phyloP scores from a whole-genome alignment of 2,113 vertebrate species.

The Eulemur rufifrons region DNA sequence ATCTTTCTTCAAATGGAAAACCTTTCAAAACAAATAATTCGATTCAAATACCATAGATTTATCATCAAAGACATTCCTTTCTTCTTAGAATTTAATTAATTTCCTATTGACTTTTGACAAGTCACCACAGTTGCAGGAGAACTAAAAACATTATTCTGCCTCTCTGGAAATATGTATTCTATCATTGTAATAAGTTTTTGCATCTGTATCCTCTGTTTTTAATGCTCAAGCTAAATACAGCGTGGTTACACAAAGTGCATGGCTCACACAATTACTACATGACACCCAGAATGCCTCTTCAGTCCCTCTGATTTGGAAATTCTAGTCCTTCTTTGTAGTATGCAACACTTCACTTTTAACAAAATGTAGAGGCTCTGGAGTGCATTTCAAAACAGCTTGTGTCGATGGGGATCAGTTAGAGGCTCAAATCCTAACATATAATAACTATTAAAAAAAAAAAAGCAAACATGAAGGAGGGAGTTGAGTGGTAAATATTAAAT shows the following conservation, averaged over 20 bases:
- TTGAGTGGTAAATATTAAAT: not conserved
- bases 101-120: slow-evolving; percentile 18
- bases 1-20: slow-evolving; percentile 46
- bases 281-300: not conserved
- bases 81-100: slow-evolving; percentile 17
- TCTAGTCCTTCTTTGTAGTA: not conserved
- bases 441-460: not conserved
- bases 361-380: not conserved
- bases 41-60: not conserved
- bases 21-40: slow-evolving; percentile 50
- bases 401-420: not conserved
- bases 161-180: not conserved
- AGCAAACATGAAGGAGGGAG: not conserved
- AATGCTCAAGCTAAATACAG: not conserved
- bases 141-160: not conserved
- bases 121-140: not conserved
- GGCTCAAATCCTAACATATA: not conserved
- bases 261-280: fast-evolving
- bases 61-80: not conserved
- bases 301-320: not conserved
- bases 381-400: not conserved
- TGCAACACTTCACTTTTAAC: not conserved
- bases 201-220: not conserved
- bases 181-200: not conserved
- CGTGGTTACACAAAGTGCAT: fast-evolving